These are phyloP conservation scores for Ceratina australensis DNA, from an alignment of 1,140 invertebrate species.

Conservation along the genomic window DNA sequence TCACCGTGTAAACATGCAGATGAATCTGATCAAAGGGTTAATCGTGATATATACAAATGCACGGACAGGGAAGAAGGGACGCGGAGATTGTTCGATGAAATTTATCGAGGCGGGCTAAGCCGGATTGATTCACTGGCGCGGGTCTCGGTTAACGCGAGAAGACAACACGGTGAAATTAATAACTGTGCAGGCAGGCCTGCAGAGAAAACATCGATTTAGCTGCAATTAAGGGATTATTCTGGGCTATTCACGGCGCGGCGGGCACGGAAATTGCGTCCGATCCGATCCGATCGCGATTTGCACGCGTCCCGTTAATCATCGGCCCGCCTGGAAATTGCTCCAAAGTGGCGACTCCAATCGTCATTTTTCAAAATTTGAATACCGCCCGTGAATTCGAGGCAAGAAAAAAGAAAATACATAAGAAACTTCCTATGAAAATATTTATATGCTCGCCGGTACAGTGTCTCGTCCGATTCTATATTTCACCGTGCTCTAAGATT, in stretches of 20 bases:
- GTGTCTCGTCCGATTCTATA: no score
- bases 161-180: slow-evolving; percentile 15
- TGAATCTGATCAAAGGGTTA: no score
- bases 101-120: not conserved
- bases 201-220: slow-evolving; percentile 32
- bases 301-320: slow-evolving; percentile 39
- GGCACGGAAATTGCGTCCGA: slow-evolving; percentile 31
- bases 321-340: slow-evolving; percentile 17
- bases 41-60: no score
- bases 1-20: no score
- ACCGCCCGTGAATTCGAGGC: slow-evolving; percentile 9
- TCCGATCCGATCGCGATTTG: slow-evolving; percentile 29
- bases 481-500: no score
- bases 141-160: not conserved
- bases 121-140: not conserved
- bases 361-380: slow-evolving; percentile 32
- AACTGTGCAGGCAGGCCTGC: not conserved
- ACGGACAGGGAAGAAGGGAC: not conserved
- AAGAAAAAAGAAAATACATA: no score
- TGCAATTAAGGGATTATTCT: slow-evolving; percentile 34
- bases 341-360: slow-evolving; percentile 13
- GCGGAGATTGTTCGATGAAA: not conserved
- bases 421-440: no score
- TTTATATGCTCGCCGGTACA: no score
- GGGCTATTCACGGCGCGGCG: not conserved